These are phyloP conservation scores for Percopsis transmontana DNA, from an alignment of 2,113 vertebrate genomes.

Conservation along the genomic window DNA sequence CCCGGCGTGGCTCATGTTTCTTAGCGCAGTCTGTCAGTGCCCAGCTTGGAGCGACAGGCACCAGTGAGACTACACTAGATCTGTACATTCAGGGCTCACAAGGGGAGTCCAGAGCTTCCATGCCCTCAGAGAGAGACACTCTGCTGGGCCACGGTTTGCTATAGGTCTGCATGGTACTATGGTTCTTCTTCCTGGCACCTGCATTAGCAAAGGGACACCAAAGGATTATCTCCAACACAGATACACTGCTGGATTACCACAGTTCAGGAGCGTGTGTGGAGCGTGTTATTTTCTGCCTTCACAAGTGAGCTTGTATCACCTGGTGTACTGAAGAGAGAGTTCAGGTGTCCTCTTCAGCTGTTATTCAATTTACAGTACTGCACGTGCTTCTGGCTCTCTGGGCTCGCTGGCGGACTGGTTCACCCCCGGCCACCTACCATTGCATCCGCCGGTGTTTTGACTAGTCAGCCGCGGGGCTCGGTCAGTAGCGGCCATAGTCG, in stretches of 20 bases:
- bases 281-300: constrained; percentile 15
- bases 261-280: constrained; percentile 21
- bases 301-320: not conserved
- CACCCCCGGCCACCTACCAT: not conserved
- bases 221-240: constrained; percentile 9
- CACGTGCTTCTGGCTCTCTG: constrained; percentile 25
- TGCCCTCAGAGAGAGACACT: constrained; percentile 50
- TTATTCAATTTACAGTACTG: not conserved
- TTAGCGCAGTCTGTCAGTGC: constrained; percentile 80
- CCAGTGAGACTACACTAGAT: constrained; percentile 56
- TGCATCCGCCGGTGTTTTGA: not conserved
- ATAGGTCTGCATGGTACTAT: constrained; percentile 64
- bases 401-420: constrained; percentile 20
- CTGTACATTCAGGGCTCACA: constrained; percentile 47
- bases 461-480: constrained; percentile 3
- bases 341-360: constrained; percentile 31
- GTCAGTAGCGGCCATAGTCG: constrained; percentile 28
- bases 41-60: constrained; percentile 78
- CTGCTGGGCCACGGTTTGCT: constrained; percentile 35
- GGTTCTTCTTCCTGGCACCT: constrained; percentile 67
- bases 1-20: constrained; percentile 88
- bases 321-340: constrained; percentile 8
- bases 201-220: constrained; percentile 55
- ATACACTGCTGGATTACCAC: constrained; percentile 50
- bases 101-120: constrained; percentile 58